Evolutionary conservation across 2,113 vertebrate genomes (phyloP).

Genomic region (Cynocephalus volans): DNA sequence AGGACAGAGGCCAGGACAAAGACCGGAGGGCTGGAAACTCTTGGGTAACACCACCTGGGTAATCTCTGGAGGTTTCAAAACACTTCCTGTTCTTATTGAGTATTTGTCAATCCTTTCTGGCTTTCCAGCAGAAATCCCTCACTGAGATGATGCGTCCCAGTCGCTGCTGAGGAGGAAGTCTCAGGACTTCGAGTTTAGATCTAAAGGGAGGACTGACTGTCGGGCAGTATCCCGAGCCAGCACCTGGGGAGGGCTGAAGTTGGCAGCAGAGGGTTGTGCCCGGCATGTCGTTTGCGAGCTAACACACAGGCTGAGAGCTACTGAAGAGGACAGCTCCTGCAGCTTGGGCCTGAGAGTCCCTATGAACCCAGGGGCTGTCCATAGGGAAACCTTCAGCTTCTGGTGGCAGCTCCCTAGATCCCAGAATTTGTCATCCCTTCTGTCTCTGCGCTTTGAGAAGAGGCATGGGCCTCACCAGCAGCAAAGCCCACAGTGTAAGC

Average conservation of each 20-base stretch:
- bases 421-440: background rate
- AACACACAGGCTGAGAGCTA: background rate
- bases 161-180: background rate
- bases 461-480: background rate
- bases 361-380: background rate
- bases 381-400: background rate
- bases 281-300: background rate
- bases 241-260: too few relatives aligned
- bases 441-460: background rate
- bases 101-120: background rate
- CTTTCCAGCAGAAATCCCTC: background rate
- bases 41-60: background rate
- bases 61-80: background rate
- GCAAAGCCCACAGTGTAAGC: background rate
- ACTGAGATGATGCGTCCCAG: background rate
- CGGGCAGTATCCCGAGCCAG: background rate
- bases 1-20: background rate
- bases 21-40: background rate
- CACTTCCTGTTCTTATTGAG: background rate
- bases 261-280: rapidly evolving
- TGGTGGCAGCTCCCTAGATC: background rate
- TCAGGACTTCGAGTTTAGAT: background rate
- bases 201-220: background rate
- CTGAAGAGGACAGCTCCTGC: rapidly evolving
- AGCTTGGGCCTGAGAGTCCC: too few relatives aligned